Conservation (phyloP, 2,797 vertebrate species). For the Pseudomugil tenellus region DNA sequence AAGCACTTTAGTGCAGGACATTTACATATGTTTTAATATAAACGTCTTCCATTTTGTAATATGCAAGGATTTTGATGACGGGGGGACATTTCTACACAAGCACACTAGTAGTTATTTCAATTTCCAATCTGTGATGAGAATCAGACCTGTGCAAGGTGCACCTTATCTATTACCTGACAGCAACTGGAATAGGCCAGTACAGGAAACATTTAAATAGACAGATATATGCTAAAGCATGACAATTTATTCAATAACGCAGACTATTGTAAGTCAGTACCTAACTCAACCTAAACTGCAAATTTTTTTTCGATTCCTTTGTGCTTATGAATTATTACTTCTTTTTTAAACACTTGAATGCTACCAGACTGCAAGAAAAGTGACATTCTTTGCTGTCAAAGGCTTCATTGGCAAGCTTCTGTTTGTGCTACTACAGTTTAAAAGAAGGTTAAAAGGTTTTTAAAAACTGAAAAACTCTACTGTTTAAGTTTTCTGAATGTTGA, state of each 20-base stretch:
- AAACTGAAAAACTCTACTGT: not conserved
- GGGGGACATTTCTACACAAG: not conserved
- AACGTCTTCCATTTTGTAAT: not conserved
- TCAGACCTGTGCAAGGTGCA: too few species aligned
- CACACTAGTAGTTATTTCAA: not conserved
- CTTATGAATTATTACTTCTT: conserved; percentile 4
- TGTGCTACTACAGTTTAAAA: too few species aligned
- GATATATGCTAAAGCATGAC: not conserved
- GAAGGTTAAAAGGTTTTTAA: conserved; percentile 12
- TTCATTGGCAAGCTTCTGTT: conserved; percentile 13
- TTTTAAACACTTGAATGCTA: conserved; percentile 25
- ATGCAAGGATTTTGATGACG: not conserved
- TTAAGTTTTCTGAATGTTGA: too few species aligned
- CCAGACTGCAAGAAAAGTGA: conserved; percentile 29
- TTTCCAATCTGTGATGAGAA: not conserved
- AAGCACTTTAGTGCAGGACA: too few species aligned
- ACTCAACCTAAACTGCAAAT: too few species aligned
- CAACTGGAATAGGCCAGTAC: too few species aligned
- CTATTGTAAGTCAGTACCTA: not conserved
- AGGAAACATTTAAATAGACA: too few species aligned
- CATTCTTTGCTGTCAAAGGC: conserved; percentile 27
- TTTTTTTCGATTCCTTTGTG: conserved; percentile 7
- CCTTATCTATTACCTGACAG: too few species aligned
- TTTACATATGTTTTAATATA: not conserved
- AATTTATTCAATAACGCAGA: not conserved